Evolutionary conservation across 64 coral and sea anemone species (phyloP), one percentile per base, ranked within the genome.

Genomic region (Montipora capricornis): DNA sequence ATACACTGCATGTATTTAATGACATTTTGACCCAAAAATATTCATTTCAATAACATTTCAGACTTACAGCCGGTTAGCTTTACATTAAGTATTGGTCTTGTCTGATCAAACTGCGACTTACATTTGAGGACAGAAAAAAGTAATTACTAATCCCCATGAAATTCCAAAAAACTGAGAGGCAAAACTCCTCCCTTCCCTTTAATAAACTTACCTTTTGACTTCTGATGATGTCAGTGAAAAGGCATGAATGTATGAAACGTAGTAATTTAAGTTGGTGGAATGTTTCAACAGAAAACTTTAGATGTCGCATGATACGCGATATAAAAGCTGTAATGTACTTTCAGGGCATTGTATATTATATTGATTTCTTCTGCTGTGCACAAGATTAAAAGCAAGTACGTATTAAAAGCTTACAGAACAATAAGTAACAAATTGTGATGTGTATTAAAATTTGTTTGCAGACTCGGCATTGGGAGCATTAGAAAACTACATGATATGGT

Each of bases 161-260:
- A 70, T 70, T 70, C 68, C 68, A 70, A 70, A 70, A 70, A 70
- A 70, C 68, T 70, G 68, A 70, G 68, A 70, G 8, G 68, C 68
- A 70, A 70, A 70, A 70, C 68, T 70, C 68, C 68, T 70, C 14
- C 68, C 68, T 70, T 15, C 68, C 68, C 68, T 70, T 70, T 70
- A 70, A 70, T n/a, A 15, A 70, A 70, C 68, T 70, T 70, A 70
- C 9, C 68, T 70, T 17, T 70, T 70, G 9, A 20, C 68, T 70
- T 70, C 68, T 70, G 68, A 70, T 70, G 68, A 70, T 70, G 8
- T 70, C 68, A 70, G 68, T 20, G 68, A 70, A 70, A 70, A 70
- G 68, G 68, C 68, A 70, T 70, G 68, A 70, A 70, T 70, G 68
- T 70, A 20, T 70, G 17, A 70, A 70, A 70, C 14, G 68, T 70